Evolutionary conservation across 2,888 invertebrate genomes (phyloP).

Genomic region (Trachelus stipa): DNA sequence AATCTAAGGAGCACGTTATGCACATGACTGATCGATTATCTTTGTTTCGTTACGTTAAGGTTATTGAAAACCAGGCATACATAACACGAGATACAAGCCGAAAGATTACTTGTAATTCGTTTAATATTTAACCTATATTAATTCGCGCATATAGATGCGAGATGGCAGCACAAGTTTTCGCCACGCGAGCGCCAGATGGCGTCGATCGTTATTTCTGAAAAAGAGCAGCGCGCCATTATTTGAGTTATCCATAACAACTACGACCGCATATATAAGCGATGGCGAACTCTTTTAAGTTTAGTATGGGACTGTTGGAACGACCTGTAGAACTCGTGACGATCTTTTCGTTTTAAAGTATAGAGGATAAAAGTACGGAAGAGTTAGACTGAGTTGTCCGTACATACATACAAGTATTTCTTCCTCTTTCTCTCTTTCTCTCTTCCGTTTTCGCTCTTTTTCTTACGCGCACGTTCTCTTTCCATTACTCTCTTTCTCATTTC

Average conservation of each 20-base stretch:
- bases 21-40: neutral
- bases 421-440: constrained; percentile 11
- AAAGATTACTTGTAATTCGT: neutral
- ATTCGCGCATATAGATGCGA: neutral
- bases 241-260: neutral
- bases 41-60: neutral
- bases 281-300: neutral
- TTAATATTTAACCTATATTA: neutral
- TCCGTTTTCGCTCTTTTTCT: constrained; percentile 1
- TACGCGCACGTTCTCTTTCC: neutral
- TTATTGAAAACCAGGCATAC: neutral
- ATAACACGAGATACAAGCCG: neutral
- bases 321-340: neutral
- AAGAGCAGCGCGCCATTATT: neutral
- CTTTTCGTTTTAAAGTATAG: constrained; percentile 36
- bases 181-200: neutral
- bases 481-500: too few species aligned
- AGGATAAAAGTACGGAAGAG: constrained; percentile 47
- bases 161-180: neutral
- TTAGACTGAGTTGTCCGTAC: constrained; percentile 37
- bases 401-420: constrained; percentile 8
- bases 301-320: constrained; percentile 2
- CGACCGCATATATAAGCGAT: too few species aligned
- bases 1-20: neutral
- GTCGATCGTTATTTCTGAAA: neutral